Evolutionary conservation across 2,888 invertebrate genomes (phyloP).

Genomic region (Temnothorax ravouxi): DNA sequence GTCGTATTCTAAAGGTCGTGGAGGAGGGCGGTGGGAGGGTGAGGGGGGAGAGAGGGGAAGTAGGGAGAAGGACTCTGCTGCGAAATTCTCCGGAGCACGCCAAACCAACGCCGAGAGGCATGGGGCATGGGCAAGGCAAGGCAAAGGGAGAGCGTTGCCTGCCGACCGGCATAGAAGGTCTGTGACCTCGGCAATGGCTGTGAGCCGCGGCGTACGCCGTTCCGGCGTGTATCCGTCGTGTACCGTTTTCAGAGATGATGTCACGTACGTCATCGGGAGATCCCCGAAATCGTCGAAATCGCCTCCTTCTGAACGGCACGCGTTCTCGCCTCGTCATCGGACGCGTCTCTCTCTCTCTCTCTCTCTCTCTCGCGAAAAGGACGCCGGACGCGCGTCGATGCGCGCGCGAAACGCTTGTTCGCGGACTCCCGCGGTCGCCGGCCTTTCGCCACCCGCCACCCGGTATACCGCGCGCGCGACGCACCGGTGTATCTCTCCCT

Average conservation of each 20-base stretch:
- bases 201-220: slow-evolving; percentile 67
- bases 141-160: slow-evolving; percentile 79
- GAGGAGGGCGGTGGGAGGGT: neutral
- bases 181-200: slow-evolving; percentile 84
- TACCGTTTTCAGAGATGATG: slow-evolving; percentile 81
- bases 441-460: slow-evolving; percentile 27
- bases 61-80: slow-evolving; percentile 63
- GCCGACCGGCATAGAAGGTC: slow-evolving; percentile 84
- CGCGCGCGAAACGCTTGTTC: neutral
- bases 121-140: slow-evolving; percentile 68
- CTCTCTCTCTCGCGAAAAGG: neutral
- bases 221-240: slow-evolving; percentile 73
- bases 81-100: slow-evolving; percentile 61
- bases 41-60: neutral
- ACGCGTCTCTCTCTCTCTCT: neutral
- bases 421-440: neutral
- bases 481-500: slow-evolving; percentile 32
- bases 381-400: neutral
- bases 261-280: slow-evolving; percentile 70
- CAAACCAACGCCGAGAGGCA: slow-evolving; percentile 58
- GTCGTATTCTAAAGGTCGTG: slow-evolving; percentile 58
- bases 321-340: neutral
- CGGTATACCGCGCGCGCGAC: slow-evolving; percentile 38
- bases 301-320: neutral
- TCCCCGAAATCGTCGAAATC: slow-evolving; percentile 62